These are phyloP conservation scores for Apocheima hispidaria DNA, from an alignment of 2,888 invertebrate genomes.

Conservation along the genomic window DNA sequence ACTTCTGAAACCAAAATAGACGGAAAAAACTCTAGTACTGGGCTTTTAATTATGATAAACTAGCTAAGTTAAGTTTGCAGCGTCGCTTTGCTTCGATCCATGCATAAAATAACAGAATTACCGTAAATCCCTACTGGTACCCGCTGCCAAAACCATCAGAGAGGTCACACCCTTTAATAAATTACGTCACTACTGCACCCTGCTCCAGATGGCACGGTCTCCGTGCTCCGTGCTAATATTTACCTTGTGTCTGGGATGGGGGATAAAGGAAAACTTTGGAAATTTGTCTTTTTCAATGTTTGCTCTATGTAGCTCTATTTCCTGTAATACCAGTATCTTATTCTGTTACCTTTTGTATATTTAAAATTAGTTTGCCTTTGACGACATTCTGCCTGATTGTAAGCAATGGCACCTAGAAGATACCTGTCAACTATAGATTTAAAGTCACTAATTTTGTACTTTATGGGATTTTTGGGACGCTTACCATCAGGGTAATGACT, in stretches of 20 bases:
- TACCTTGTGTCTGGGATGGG: conserved; percentile 33
- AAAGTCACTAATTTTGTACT: too few relatives aligned
- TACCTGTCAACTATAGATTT: too few relatives aligned
- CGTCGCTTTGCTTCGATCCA: neutral
- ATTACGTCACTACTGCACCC: conserved; percentile 45
- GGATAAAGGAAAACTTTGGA: neutral
- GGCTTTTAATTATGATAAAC: too few relatives aligned
- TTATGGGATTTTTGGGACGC: too few relatives aligned
- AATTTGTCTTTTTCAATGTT: conserved; percentile 5
- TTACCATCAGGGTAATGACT: too few relatives aligned
- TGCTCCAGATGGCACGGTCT: conserved; percentile 37
- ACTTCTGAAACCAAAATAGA: too few relatives aligned
- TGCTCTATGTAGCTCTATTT: neutral
- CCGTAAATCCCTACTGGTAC: conserved; percentile 2
- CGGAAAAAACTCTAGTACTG: neutral
- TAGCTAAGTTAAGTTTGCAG: neutral
- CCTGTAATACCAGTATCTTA: neutral
- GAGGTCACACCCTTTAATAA: conserved; percentile 50
- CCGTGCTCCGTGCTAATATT: conserved; percentile 55
- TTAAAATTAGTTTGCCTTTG: too few relatives aligned
- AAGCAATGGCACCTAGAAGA: too few relatives aligned
- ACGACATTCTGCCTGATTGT: too few relatives aligned
- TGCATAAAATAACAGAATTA: conserved; percentile 5
- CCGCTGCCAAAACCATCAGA: conserved; percentile 5
- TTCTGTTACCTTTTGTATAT: too few relatives aligned